These are phyloP conservation scores for Tenodera sinensis DNA, from an alignment of 2,888 invertebrate genomes.

Conservation along the genomic window DNA sequence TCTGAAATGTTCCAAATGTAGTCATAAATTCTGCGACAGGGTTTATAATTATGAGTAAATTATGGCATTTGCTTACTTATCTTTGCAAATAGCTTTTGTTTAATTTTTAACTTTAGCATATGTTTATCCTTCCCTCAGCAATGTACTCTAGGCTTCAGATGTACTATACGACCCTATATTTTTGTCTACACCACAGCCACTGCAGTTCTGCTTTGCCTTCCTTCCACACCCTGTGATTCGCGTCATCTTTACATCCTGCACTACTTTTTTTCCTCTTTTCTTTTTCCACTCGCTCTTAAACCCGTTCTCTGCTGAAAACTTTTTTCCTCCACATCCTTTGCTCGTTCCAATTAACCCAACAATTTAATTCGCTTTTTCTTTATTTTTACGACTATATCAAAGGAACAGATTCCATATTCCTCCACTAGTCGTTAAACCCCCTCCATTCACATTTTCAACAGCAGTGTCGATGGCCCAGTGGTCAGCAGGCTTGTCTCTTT, in stretches of 20 bases:
- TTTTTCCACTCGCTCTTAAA: background rate
- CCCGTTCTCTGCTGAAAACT: background rate
- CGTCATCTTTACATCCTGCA: background rate
- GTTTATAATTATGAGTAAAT: background rate
- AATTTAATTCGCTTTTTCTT: background rate
- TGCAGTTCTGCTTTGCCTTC: background rate
- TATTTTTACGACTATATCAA: background rate
- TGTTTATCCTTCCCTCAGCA: too few species aligned
- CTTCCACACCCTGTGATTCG: background rate
- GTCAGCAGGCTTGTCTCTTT: too few species aligned
- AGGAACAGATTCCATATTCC: background rate
- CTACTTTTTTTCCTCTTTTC: background rate
- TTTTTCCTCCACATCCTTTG: background rate
- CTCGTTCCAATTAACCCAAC: background rate
- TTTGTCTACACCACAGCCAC: background rate
- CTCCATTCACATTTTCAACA: background rate
- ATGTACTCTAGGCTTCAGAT: background rate
- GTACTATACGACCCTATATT: background rate
- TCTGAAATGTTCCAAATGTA: background rate
- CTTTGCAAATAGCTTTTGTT: too few species aligned
- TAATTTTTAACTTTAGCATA: too few species aligned
- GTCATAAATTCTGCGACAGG: background rate
- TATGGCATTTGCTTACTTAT: background rate
- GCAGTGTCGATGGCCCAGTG: too few species aligned
- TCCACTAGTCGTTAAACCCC: background rate